Percentiles rank a stretch among this genome's conserved stretches.
Conservation (phyloP, 2,113 vertebrate species). For the Oreochromis niloticus region DNA sequence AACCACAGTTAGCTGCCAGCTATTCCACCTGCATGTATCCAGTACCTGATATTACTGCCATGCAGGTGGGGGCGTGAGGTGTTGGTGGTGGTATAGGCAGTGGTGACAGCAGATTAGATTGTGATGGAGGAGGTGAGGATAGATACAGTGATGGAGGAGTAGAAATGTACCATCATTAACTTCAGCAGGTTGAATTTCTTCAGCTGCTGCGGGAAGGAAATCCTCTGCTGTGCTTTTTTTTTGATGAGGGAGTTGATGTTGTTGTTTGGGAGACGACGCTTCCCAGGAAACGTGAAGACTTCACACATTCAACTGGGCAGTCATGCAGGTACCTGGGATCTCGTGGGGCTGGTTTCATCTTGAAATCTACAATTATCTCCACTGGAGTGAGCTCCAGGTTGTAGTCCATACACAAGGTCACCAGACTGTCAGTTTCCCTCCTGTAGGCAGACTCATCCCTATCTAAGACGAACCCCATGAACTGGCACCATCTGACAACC, state of each 20-base stretch:
- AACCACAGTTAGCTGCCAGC: background rate
- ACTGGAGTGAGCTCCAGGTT: background rate
- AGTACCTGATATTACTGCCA: background rate
- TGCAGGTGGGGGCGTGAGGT: rapidly evolving
- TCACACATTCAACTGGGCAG: background rate
- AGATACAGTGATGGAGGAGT: background rate
- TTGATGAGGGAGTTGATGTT: background rate
- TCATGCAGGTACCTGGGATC: background rate
- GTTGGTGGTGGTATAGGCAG: background rate
- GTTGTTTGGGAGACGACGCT: background rate
- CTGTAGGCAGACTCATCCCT: background rate
- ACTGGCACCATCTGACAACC: background rate
- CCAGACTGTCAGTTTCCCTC: background rate
- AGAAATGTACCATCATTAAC: background rate
- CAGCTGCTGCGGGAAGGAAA: background rate
- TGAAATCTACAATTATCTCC: background rate
- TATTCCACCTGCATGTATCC: background rate
- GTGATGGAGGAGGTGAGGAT: background rate
- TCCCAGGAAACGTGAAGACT: background rate
- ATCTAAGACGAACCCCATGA: background rate
- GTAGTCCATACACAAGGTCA: background rate
- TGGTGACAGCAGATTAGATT: background rate
- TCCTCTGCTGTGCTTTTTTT: background rate
- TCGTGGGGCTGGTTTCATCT: background rate
- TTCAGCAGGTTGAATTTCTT: background rate